Conservation (phyloP, 2,797 vertebrate genomes). For the Smutsia gigantea region DNA sequence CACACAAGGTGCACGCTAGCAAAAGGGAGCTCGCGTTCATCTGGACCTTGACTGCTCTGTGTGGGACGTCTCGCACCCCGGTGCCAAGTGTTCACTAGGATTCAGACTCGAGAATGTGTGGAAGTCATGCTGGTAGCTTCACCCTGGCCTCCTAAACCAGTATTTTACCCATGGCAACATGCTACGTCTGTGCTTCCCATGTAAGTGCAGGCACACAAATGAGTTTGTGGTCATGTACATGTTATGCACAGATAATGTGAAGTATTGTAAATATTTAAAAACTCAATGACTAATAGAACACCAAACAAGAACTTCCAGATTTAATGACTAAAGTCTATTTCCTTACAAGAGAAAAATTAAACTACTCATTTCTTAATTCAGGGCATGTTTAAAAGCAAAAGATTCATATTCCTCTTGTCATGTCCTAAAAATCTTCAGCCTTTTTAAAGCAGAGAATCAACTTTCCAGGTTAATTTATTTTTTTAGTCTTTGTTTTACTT, state of each 20-base stretch:
- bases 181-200: fast-evolving
- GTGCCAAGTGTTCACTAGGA: fast-evolving
- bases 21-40: fast-evolving
- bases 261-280: neutral
- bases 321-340: neutral
- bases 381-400: neutral
- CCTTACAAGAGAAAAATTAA: neutral
- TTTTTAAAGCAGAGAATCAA: neutral
- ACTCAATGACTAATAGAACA: neutral
- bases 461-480: neutral
- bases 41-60: fast-evolving
- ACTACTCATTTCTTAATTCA: neutral
- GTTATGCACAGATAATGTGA: fast-evolving
- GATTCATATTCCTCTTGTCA: fast-evolving
- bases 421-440: neutral
- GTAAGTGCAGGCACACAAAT: fast-evolving
- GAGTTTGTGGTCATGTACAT: neutral
- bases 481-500: neutral
- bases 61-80: fast-evolving
- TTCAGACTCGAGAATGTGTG: too few species aligned
- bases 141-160: fast-evolving
- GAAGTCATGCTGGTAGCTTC: fast-evolving
- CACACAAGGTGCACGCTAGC: fast-evolving
- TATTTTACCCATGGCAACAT: neutral
- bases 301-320: neutral